Conservation (phyloP, 2,797 vertebrate species). For the Liasis olivaceus region DNA sequence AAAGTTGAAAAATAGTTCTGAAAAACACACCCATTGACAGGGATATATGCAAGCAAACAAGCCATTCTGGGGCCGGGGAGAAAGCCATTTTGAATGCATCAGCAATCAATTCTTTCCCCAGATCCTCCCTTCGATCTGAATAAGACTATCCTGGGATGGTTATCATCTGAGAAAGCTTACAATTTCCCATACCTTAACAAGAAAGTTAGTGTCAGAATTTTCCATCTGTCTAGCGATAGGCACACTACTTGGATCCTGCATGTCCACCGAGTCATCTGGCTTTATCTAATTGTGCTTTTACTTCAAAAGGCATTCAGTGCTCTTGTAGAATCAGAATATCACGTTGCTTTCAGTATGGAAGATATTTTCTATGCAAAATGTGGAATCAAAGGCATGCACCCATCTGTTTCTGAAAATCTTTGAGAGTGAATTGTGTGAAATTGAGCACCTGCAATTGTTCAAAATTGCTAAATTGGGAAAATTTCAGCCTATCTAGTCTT, state of each 20-base stretch:
- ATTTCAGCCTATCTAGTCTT: background rate
- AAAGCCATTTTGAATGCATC: background rate
- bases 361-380: background rate
- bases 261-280: background rate
- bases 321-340: background rate
- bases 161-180: conserved; percentile 9
- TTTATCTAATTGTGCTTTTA: background rate
- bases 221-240: background rate
- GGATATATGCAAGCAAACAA: background rate
- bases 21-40: background rate
- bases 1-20: background rate
- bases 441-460: background rate
- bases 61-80: background rate
- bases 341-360: background rate
- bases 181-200: background rate
- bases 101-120: background rate
- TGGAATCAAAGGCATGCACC: background rate
- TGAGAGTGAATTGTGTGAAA: background rate
- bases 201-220: background rate
- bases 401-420: background rate
- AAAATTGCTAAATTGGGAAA: background rate
- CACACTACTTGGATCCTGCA: background rate
- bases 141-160: background rate
- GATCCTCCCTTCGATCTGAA: background rate
- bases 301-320: background rate